Conservation (phyloP, 2,113 vertebrate species). For the Panthera uncia region DNA sequence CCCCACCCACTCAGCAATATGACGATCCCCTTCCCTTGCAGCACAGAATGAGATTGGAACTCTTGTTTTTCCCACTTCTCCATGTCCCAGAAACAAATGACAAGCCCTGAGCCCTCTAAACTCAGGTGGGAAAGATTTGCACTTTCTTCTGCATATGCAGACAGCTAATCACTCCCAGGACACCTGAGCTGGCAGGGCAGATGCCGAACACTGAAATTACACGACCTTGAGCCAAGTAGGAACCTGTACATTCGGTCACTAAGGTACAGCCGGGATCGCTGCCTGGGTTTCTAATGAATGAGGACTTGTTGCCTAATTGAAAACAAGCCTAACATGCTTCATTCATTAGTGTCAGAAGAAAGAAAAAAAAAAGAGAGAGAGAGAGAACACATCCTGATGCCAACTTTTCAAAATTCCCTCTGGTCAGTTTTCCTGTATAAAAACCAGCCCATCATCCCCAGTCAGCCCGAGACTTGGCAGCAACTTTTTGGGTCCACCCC, state of each 20-base stretch:
- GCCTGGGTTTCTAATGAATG: constrained; percentile 65
- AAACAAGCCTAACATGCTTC: constrained; percentile 67
- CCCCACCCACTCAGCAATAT: not conserved
- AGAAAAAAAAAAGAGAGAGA: not conserved
- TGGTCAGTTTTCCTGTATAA: constrained; percentile 50
- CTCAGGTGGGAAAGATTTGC: not conserved
- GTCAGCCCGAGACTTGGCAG: constrained; percentile 8
- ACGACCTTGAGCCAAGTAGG: not conserved
- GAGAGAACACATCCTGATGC: not conserved
- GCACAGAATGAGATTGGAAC: not conserved
- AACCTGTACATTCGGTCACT: constrained; percentile 8
- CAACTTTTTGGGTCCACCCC: not conserved
- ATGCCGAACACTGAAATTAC: not conserved
- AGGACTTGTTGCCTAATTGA: constrained; percentile 68
- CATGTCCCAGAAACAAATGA: constrained; percentile 4
- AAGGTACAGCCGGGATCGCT: constrained; percentile 1
- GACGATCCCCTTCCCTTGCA: not conserved
- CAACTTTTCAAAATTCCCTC: constrained; percentile 47
- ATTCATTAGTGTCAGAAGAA: constrained; percentile 57
- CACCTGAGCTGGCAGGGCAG: not conserved
- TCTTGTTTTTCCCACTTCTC: not conserved
- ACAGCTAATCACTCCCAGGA: not conserved
- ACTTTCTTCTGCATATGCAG: not conserved
- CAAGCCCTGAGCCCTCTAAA: not conserved
- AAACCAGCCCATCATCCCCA: not conserved